These are phyloP conservation scores for Actinia tenebrosa DNA, from an alignment of 64 coral and sea anemone genomes.

Conservation along the genomic window DNA sequence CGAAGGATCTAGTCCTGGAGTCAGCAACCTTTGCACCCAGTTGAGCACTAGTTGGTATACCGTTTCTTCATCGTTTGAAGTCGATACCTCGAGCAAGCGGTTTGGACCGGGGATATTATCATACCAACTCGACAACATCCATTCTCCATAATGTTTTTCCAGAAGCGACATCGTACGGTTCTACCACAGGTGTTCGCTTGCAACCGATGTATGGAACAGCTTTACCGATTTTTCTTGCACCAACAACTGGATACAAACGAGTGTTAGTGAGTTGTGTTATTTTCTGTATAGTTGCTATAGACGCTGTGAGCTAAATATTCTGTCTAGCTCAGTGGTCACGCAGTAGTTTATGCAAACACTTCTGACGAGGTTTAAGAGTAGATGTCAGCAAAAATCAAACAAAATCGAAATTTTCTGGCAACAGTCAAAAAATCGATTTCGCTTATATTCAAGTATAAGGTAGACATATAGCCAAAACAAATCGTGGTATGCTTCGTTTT, in stretches of 20 bases:
- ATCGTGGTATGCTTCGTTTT: too few species aligned
- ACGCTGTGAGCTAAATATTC: not conserved
- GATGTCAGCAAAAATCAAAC: too few species aligned
- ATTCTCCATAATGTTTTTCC: constrained; percentile 72
- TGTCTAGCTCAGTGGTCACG: not conserved
- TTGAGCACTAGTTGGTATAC: constrained; percentile 31
- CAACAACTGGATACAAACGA: not conserved
- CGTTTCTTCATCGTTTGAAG: constrained; percentile 45
- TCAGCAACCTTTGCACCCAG: constrained; percentile 47
- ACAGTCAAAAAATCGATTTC: too few species aligned
- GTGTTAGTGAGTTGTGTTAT: not conserved
- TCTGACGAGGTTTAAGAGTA: not conserved
- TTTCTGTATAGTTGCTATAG: not conserved
- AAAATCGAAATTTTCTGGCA: too few species aligned
- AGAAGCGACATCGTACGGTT: not conserved
- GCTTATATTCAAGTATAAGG: too few species aligned
- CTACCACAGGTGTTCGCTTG: not conserved
- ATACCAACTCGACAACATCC: constrained; percentile 83
- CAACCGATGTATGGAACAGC: not conserved
- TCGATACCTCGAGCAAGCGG: constrained; percentile 61
- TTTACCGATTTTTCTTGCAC: not conserved
- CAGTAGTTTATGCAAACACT: not conserved
- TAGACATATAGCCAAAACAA: too few species aligned
- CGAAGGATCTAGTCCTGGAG: constrained; percentile 43
- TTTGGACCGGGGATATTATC: constrained; percentile 73